Conservation (phyloP, 2,888 invertebrate genomes). For the Subacronicta megacephala region DNA sequence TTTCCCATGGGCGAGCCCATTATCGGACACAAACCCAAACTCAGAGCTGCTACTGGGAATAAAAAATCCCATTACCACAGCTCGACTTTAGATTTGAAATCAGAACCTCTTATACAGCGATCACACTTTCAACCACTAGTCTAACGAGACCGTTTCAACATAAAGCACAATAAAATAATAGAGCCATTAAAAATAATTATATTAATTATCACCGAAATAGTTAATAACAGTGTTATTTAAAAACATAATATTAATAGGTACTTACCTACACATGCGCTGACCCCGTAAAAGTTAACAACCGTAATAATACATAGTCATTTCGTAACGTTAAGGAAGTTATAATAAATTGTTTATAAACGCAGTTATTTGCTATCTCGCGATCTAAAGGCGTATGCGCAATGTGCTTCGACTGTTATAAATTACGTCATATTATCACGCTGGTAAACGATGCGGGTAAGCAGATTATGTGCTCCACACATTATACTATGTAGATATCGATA, state of each 20-base stretch:
- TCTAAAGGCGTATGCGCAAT: slow-evolving; percentile 47
- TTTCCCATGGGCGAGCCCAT: too few relatives aligned
- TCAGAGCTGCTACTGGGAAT: too few relatives aligned
- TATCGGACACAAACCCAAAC: too few relatives aligned
- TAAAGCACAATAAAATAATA: too few relatives aligned
- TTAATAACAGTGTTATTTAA: slow-evolving; percentile 25
- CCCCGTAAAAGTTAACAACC: slow-evolving; percentile 49
- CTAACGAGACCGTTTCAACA: too few relatives aligned
- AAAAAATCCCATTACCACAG: too few relatives aligned
- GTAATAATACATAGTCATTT: slow-evolving; percentile 47
- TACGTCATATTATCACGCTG: slow-evolving; percentile 34
- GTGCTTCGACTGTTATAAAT: slow-evolving; percentile 48
- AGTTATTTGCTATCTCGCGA: slow-evolving; percentile 57
- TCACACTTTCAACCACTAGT: too few relatives aligned
- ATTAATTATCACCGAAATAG: too few relatives aligned
- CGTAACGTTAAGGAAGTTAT: slow-evolving; percentile 58
- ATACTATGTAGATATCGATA: too few relatives aligned
- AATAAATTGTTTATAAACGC: slow-evolving; percentile 59
- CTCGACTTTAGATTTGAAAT: too few relatives aligned
- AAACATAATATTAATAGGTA: slow-evolving; percentile 37
- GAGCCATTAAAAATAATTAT: slow-evolving; percentile 39
- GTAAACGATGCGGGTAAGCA: neutral
- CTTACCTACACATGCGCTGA: slow-evolving; percentile 35
- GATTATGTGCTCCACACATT: neutral
- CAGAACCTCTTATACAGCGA: too few relatives aligned